Evolutionary conservation across 23 tunicate species (phyloP), one percentile per base, ranked within the genome.

Genomic region (Styela clava): DNA sequence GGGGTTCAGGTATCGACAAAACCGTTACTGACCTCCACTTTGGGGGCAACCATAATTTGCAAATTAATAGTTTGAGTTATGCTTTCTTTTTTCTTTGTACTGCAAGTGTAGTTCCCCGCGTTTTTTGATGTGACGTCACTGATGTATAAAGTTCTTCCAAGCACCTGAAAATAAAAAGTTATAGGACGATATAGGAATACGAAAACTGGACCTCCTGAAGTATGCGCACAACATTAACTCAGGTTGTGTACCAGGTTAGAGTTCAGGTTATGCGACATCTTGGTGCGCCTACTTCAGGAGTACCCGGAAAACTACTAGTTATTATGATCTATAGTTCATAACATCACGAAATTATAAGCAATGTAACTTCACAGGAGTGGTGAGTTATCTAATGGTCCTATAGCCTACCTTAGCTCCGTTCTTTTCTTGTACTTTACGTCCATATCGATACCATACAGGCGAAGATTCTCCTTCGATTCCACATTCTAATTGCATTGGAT

Each of bases 51-150:
- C 35, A 33, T n/a, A 7, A 91, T 78, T 2, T 78, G 72, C 16
- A 91, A 62, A 21, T 62, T 44, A 62, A 85, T 86, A 18, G 82
- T 84, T 91, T 91, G 97, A n/a, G 30, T 25, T 3, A 91, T 28
- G 34, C 83, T 72, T 2, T 84, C 84, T 0, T 79, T 86, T 22
- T 30, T 78, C 22, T 78, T 68, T 0, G 97, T 82, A 62, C 76
- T 82, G 69, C 97, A 91, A 24, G 85, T 73, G 71, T 67, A 86
- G 86, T 91, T 86, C 31, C 97, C 97, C 19, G 90, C 90, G 62
- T 52, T 61, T 0, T 24, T 51, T 24, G 86, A 85, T 28, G 56
- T 31, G 1, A 78, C 82, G 18, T 25, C 68, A 21, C 28, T 51
- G 51, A 87, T 34, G 23, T 34, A 31, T 33, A 87, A 28, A 21